phyloP scores from a whole-genome alignment of 2,113 vertebrate genomes.

The Notarius quadriscutis region DNA sequence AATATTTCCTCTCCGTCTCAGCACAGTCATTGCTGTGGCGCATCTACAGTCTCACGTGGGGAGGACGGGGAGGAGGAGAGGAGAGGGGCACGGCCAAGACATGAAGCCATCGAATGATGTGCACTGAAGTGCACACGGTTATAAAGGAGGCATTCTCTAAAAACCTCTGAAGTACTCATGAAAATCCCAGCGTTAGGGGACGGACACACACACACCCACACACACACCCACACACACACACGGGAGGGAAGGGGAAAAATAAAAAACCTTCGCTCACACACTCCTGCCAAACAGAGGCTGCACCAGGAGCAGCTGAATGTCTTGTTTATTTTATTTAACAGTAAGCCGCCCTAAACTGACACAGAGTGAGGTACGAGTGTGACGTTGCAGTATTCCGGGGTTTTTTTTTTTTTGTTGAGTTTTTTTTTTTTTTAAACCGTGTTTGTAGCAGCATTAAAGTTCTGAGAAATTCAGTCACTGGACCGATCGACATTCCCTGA shows the following conservation, averaged over 20 bases:
- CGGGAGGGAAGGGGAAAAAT: constrained; percentile 39
- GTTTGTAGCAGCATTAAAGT: constrained; percentile 76
- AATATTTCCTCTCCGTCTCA: constrained; percentile 15
- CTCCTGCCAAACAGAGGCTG: constrained; percentile 61
- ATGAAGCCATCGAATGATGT: neutral
- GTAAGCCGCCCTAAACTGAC: constrained; percentile 57
- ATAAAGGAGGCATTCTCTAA: neutral
- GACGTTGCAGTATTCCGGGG: constrained; percentile 77
- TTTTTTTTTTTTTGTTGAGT: constrained; percentile 40
- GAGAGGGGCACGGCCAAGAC: too few species aligned
- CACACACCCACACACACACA: neutral
- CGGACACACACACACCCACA: neutral
- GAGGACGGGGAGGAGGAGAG: too few species aligned
- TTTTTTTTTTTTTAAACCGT: constrained; percentile 61
- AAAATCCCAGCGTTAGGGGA: neutral
- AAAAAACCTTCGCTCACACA: constrained; percentile 45
- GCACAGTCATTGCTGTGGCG: constrained; percentile 23
- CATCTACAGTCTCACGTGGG: neutral
- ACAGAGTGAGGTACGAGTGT: constrained; percentile 75
- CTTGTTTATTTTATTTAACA: neutral
- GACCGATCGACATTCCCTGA: constrained; percentile 75
- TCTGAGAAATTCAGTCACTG: constrained; percentile 71
- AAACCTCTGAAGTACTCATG: neutral
- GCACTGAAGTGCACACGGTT: constrained; percentile 7
- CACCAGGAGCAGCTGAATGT: constrained; percentile 69